Base-by-base conservation (phyloP, 1,140 invertebrate species). In the Ephestia elutella region DNA sequence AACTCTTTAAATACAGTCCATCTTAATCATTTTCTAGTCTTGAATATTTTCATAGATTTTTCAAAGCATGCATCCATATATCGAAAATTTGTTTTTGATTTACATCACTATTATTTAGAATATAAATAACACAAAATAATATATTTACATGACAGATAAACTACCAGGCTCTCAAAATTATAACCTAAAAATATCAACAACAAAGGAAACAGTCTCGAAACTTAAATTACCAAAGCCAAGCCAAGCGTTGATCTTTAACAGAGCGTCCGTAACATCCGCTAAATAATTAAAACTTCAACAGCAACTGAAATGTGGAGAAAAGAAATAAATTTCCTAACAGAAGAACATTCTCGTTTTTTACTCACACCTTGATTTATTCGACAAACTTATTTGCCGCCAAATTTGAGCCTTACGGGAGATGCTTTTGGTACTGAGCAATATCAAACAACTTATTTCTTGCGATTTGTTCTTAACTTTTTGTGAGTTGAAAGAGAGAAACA, bases 201-300 rank as follows among this genome's bases (percentile, higher is more conserved):
- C 51, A 54, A 54, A 54, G 51, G 25, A 54, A 17, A 17, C n/a
- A 30, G n/a, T 54, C 25, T 17, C 51, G 9, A 15, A 54, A 17
- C 15, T 17, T 32, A 28, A 30, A 32, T 17, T 11, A 28, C 21
- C 15, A 32, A 20, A 4, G 10, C 7, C 51, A 17, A 54, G 28
- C 19, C n/a, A 66, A 63, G 66, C 69, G 71, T 75, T 75, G 68
- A 77, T 82, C 65, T 71, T 59, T 65, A 74, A 68, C 66, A 71
- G 68, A 62, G 56, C 54, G 63, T 63, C 65, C 66, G 65, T 67
- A 35, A 44, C 38, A 75, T 83, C 77, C 72, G 76, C 75, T 71
- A 70, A 83, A 81, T 78, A 84, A 84, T 82, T 84, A 82, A 80
- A 82, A 81, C 68, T 82, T 82, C 70, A 73, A 74, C 65, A 77